A percentile compares a stretch with the other conserved stretches of the same genome.
Conservation (phyloP, 2,888 invertebrate species). For the Eudasyphora cyanicolor region DNA sequence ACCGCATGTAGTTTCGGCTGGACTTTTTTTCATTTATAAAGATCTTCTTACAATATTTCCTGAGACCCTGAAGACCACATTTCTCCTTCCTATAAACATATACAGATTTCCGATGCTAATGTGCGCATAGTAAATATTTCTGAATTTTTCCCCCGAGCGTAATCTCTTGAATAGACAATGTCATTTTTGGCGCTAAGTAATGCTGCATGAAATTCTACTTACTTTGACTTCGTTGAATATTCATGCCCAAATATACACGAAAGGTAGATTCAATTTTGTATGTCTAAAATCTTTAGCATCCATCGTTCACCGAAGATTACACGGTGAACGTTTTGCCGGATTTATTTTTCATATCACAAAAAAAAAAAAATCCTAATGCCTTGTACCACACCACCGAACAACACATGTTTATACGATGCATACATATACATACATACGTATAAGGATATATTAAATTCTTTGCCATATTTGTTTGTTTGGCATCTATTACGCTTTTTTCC, state of each 20-base stretch:
- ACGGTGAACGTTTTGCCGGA: neutral
- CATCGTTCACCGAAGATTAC: constrained; percentile 48
- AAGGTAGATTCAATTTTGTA: no score
- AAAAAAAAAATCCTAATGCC: neutral
- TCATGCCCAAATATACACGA: constrained; percentile 47
- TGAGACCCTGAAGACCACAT: no score
- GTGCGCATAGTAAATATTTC: no score
- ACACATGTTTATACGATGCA: no score
- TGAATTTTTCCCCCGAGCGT: neutral
- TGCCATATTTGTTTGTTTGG: neutral
- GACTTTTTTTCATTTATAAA: no score
- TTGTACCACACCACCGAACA: neutral
- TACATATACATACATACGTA: no score
- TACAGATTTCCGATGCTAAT: no score
- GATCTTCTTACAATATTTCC: no score
- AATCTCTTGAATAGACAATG: constrained; percentile 28
- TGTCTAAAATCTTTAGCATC: constrained; percentile 24
- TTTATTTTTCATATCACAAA: neutral
- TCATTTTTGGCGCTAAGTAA: constrained; percentile 66
- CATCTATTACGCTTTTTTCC: constrained; percentile 4
- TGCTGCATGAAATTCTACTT: constrained; percentile 66
- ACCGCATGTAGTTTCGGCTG: no score
- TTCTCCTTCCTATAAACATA: no score
- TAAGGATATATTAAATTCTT: neutral
- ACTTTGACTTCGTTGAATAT: constrained; percentile 48